These are phyloP conservation scores for Halyomorpha halys DNA, from an alignment of 1,140 invertebrate species.

Conservation along the genomic window DNA sequence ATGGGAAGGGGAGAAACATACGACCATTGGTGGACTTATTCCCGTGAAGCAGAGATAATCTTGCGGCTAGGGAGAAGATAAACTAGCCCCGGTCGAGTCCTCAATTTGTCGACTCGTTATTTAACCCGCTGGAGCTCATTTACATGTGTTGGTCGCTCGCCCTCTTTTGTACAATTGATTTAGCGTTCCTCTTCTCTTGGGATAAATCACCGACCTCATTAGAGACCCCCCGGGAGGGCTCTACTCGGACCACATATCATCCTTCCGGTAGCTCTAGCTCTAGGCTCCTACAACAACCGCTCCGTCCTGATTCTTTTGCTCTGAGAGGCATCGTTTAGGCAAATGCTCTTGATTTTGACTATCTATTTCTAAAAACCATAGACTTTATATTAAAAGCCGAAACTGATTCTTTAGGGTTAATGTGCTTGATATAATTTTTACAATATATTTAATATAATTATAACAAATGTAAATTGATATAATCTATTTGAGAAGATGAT, in stretches of 20 bases:
- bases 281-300: not conserved
- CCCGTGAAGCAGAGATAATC: not conserved
- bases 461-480: too few relatives aligned
- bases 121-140: slow-evolving; percentile 7
- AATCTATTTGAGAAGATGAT: too few relatives aligned
- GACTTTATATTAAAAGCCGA: too few relatives aligned
- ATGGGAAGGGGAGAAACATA: not conserved
- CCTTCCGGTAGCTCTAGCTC: not conserved
- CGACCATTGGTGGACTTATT: not conserved
- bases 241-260: not conserved
- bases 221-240: not conserved
- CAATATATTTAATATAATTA: too few relatives aligned
- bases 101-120: slow-evolving; percentile 9
- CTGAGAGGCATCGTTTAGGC: too few relatives aligned
- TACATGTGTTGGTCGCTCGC: not conserved
- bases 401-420: too few relatives aligned
- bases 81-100: not conserved
- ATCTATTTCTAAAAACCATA: too few relatives aligned
- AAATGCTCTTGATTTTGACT: too few relatives aligned
- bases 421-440: too few relatives aligned
- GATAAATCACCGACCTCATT: not conserved
- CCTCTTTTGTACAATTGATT: not conserved
- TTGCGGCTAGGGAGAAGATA: not conserved
- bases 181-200: not conserved
- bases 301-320: too few relatives aligned